phyloP scores from a whole-genome alignment of 2,797 vertebrate genomes.

The Trachurus trachurus region DNA sequence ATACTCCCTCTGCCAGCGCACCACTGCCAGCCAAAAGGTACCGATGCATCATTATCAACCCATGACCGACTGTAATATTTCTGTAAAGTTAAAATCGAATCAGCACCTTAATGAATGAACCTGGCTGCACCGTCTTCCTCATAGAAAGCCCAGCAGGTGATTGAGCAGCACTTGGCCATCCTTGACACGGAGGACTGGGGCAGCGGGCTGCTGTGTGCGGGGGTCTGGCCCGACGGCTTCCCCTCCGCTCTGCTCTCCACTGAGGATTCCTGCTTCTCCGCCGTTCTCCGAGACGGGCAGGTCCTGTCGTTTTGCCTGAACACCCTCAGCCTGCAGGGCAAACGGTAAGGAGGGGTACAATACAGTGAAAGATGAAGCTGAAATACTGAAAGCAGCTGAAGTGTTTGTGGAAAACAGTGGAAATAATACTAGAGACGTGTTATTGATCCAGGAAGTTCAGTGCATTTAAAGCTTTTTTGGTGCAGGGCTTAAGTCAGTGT shows the following conservation, averaged over 20 bases:
- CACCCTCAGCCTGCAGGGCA: conserved; percentile 89
- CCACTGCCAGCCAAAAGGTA: conserved; percentile 89
- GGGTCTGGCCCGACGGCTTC: conserved; percentile 94
- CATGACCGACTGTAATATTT: neutral
- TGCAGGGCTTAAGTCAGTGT: no score
- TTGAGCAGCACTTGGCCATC: conserved; percentile 88
- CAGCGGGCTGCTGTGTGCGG: conserved; percentile 88
- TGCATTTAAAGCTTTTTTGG: no score
- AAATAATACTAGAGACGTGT: no score
- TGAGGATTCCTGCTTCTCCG: conserved; percentile 93
- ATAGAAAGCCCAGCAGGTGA: conserved; percentile 89
- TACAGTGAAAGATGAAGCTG: no score
- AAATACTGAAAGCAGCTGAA: no score
- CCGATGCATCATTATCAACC: neutral
- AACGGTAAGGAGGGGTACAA: conserved; percentile 82
- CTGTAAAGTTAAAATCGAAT: neutral
- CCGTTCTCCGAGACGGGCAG: conserved; percentile 92
- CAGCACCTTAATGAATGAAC: neutral
- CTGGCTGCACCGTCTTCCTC: neutral
- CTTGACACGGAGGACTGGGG: conserved; percentile 87
- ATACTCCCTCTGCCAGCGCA: conserved; percentile 90
- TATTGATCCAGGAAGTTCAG: no score
- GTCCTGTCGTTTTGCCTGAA: conserved; percentile 93
- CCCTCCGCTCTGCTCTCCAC: conserved; percentile 90
- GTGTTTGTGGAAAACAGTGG: no score